phyloP scores from a whole-genome alignment of 2,888 invertebrate species.

The Pollenia angustigena region DNA sequence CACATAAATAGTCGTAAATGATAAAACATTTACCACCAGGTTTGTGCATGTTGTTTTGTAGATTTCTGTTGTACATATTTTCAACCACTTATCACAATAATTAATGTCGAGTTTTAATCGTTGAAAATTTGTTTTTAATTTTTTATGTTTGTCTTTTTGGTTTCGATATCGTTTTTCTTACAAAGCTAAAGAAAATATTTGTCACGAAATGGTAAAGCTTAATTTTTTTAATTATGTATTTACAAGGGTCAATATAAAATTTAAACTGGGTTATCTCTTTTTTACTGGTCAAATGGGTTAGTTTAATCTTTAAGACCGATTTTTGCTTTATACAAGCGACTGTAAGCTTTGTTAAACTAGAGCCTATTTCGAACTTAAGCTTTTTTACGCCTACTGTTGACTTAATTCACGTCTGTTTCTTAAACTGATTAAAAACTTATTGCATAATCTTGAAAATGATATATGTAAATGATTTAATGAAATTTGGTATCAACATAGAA shows the following conservation, averaged over 20 bases:
- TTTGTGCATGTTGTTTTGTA: slow-evolving; percentile 9
- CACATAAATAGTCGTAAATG: slow-evolving; percentile 35
- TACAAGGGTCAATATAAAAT: background rate
- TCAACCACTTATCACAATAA: slow-evolving; percentile 53
- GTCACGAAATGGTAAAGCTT: slow-evolving; percentile 79
- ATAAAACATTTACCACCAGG: slow-evolving; percentile 44
- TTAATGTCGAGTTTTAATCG: slow-evolving; percentile 48
- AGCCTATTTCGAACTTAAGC: too few species aligned
- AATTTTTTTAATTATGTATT: background rate
- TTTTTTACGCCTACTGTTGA: too few species aligned
- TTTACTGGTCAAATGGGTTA: too few species aligned
- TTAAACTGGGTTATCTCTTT: too few species aligned
- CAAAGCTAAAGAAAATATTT: slow-evolving; percentile 78
- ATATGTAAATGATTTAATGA: too few species aligned
- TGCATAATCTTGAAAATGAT: too few species aligned
- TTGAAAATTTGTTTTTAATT: slow-evolving; percentile 11
- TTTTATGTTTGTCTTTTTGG: background rate
- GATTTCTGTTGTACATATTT: slow-evolving; percentile 9
- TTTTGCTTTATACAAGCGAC: too few species aligned
- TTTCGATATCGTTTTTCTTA: slow-evolving; percentile 42
- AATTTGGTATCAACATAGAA: too few species aligned
- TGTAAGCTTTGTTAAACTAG: too few species aligned
- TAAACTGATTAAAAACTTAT: too few species aligned
- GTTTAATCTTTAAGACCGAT: too few species aligned
- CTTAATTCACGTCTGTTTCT: too few species aligned